phyloP scores from a whole-genome alignment of 2,797 vertebrate species.

The Setipinna tenuifilis region DNA sequence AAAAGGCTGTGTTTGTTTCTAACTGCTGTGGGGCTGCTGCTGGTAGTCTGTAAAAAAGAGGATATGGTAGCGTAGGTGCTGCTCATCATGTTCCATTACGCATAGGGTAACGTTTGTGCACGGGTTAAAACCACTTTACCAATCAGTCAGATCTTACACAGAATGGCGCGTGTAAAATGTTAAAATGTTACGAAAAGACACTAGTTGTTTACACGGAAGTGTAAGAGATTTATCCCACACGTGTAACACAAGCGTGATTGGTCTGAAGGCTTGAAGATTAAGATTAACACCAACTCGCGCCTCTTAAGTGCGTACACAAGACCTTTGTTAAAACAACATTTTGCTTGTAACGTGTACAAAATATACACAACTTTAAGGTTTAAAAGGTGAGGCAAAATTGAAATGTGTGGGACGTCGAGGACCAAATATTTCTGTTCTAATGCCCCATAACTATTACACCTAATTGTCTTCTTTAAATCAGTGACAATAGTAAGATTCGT shows the following conservation, averaged over 20 bases:
- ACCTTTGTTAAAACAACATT: not conserved
- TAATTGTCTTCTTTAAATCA: no score
- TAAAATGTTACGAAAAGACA: not conserved
- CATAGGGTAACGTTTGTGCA: not conserved
- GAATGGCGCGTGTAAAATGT: not conserved
- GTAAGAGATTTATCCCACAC: constrained; percentile 28
- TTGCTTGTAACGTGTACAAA: not conserved
- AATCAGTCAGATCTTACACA: not conserved
- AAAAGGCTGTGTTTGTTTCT: not conserved
- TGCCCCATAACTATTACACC: no score
- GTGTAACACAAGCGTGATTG: constrained; percentile 20
- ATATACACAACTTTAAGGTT: no score
- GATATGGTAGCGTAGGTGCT: not conserved
- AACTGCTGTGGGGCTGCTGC: not conserved
- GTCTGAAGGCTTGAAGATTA: constrained; percentile 25
- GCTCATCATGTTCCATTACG: not conserved
- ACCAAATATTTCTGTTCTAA: no score
- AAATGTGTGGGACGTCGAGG: no score
- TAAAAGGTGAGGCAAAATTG: no score
- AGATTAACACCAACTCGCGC: constrained; percentile 27
- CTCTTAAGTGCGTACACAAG: not conserved
- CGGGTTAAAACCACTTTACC: not conserved
- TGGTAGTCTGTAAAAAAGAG: not conserved
- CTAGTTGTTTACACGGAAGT: not conserved
- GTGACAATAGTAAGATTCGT: no score